Evolutionary conservation across 2,888 invertebrate species (phyloP), one percentile per base, ranked within the genome.

Genomic region (Caradrina kadenii): DNA sequence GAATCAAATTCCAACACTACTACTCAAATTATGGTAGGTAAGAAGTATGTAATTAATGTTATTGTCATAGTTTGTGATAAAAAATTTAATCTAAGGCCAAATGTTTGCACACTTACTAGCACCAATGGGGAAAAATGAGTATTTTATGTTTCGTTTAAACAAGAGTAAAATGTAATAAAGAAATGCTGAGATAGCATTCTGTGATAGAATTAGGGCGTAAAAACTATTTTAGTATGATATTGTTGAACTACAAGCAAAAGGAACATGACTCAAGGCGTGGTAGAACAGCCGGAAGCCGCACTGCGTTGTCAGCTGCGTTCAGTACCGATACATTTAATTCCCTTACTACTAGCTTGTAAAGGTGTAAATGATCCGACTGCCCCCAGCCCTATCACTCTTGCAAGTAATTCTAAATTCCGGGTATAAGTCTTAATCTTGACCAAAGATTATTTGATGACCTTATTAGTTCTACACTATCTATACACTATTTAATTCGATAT

Each of bases 1-100:
- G 50, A 69, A 71, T 58, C 59, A 58, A 71, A 65, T 55, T 54
- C 59, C 69, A 77, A 82, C 76, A 53, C 79, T 80, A 80, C 76
- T 75, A 64, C 71, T 69, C 31, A 64, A 80, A 74, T 49, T 54
- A 49, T 60, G 17, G 17, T 42, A 42, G 5, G 42, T 42, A 42
- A 42, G 35, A 10, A 54, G 66, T 48, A 56, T n/a, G 54, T 42
- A 63, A 73, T 70, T 56, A 68, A 67, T 56, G 55, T 26, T 66
- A 52, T 61, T 63, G 55, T 61, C 55, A 56, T 49, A 35, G 21
- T 61, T 45, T 15, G 52, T 72, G 77, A 66, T 63, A 49, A 50
- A 19, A 17, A 61, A 60, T 45, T 22, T 52, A 63, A 60, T 72
- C 58, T 72, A 63, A 10, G 17, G 50, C 58, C 22, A 63, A 45